These are phyloP conservation scores for Hydraecia micacea DNA, from an alignment of 2,888 invertebrate genomes.

Conservation along the genomic window DNA sequence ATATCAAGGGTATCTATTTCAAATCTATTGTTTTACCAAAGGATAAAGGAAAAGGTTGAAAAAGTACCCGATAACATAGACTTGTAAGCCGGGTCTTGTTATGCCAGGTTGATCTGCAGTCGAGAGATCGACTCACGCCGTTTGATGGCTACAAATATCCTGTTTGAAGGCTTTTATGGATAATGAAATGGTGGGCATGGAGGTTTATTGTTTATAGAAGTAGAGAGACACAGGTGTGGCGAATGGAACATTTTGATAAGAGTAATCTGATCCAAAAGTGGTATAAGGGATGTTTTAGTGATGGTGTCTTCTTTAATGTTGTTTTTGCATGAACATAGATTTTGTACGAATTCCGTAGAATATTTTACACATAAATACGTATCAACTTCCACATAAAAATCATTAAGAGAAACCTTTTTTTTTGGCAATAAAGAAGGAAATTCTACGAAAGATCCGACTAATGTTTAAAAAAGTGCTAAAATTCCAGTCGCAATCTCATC, in stretches of 20 bases:
- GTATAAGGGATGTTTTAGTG: background rate
- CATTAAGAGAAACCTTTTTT: background rate
- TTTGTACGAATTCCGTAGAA: background rate
- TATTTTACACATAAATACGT: background rate
- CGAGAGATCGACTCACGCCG: conserved; percentile 30
- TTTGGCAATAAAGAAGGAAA: too few species aligned
- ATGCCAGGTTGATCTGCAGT: conserved; percentile 31
- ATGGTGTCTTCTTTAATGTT: background rate
- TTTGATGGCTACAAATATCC: conserved; percentile 56
- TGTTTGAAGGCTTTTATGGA: conserved; percentile 51
- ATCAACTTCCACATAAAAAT: background rate
- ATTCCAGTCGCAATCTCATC: background rate
- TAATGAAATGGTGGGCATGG: conserved; percentile 48
- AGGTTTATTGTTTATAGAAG: conserved; percentile 32
- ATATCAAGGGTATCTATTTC: conserved; percentile 32
- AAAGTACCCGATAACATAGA: conserved; percentile 15
- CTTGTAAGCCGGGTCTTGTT: conserved; percentile 13
- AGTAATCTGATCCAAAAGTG: background rate
- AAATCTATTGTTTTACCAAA: conserved; percentile 33
- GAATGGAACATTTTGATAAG: conserved; percentile 11
- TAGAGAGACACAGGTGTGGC: conserved; percentile 28
- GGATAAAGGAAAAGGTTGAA: background rate
- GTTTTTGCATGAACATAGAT: background rate
- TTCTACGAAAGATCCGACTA: background rate
- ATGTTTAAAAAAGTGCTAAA: background rate